Conservation (phyloP, 1,140 invertebrate genomes). For the Drosophila sulfurigaster region DNA sequence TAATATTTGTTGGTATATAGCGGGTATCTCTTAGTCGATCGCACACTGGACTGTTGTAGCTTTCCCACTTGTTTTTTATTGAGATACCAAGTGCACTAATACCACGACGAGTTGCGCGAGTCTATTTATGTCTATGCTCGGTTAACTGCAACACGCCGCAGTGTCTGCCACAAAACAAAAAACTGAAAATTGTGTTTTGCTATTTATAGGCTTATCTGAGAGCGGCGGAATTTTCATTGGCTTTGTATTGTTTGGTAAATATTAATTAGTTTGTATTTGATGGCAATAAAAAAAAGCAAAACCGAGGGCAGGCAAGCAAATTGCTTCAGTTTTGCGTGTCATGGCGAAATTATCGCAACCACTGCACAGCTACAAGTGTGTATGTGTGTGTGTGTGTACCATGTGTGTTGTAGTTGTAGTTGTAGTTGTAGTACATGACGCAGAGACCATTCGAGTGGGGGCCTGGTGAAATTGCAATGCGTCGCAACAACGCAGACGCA, state of each 20-base stretch:
- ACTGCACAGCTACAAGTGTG: background rate
- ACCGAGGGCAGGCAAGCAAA: constrained; percentile 36
- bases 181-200: constrained; percentile 11
- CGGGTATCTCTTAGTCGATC: too few relatives aligned
- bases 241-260: constrained; percentile 74
- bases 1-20: too few relatives aligned
- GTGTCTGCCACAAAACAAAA: constrained; percentile 60
- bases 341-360: constrained; percentile 73
- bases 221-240: constrained; percentile 66
- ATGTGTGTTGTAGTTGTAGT: constrained; percentile 10
- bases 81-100: constrained; percentile 25
- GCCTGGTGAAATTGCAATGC: constrained; percentile 74
- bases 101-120: background rate
- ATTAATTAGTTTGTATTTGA: constrained; percentile 81
- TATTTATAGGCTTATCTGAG: constrained; percentile 76
- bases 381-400: constrained; percentile 6
- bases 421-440: constrained; percentile 47
- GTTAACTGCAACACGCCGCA: constrained; percentile 56
- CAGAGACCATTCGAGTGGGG: constrained; percentile 45
- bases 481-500: constrained; percentile 34
- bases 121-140: constrained; percentile 5
- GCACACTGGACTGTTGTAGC: too few relatives aligned
- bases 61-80: background rate
- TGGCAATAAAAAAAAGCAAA: constrained; percentile 47
- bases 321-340: constrained; percentile 69